phyloP scores from a whole-genome alignment of 2,888 invertebrate species.

The Lottia scabra region DNA sequence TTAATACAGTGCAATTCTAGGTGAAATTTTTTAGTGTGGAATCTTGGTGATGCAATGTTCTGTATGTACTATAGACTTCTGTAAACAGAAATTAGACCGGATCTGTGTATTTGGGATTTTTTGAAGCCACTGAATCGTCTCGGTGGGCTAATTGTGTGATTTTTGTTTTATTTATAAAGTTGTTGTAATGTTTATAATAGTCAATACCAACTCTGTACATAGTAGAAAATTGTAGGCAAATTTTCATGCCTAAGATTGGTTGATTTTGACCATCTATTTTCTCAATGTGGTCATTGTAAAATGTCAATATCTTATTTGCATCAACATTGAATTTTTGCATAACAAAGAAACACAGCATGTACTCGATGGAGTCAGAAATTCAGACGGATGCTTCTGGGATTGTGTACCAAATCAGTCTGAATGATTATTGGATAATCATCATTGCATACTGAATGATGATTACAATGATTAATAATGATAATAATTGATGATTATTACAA shows the following conservation, averaged over 20 bases:
- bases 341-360: neutral
- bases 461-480: too few species aligned
- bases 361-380: too few species aligned
- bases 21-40: neutral
- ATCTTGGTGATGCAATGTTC: neutral
- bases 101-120: slow-evolving; percentile 2
- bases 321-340: neutral
- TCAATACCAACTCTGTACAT: slow-evolving; percentile 1
- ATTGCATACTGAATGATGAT: too few species aligned
- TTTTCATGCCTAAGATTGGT: neutral
- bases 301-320: neutral
- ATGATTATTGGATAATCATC: too few species aligned
- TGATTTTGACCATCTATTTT: neutral
- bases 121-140: neutral
- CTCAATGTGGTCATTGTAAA: neutral
- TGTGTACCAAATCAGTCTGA: too few species aligned
- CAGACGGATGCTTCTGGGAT: too few species aligned
- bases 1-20: neutral
- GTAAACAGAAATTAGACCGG: neutral
- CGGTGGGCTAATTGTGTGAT: slow-evolving; percentile 1
- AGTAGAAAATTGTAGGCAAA: neutral
- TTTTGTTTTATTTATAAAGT: slow-evolving; percentile 2
- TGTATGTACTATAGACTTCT: slow-evolving; percentile 1
- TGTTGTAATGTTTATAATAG: slow-evolving; percentile 4
- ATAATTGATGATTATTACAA: too few species aligned